Evolutionary conservation across 2,797 vertebrate genomes (phyloP).

Genomic region (Heliangelus exortis): DNA sequence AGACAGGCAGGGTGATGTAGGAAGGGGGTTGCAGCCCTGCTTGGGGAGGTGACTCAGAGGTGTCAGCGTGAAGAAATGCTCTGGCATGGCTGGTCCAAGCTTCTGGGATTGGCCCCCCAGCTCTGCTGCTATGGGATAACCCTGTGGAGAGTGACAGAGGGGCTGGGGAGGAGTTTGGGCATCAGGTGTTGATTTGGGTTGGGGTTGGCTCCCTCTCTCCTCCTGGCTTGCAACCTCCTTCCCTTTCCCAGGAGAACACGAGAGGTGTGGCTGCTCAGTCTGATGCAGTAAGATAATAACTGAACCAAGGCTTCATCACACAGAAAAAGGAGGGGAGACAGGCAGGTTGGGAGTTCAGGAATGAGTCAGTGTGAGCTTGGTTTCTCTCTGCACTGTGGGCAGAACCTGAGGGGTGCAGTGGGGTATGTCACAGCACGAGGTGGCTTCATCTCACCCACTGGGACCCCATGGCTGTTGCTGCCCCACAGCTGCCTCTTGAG

Average conservation of each 20-base stretch:
- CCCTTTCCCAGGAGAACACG: not conserved
- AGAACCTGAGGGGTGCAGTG: fast-evolving
- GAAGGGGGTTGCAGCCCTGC: not conserved
- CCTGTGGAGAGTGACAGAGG: fast-evolving
- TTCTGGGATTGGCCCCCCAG: not conserved
- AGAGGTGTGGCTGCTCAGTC: not conserved
- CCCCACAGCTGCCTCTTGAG: not conserved
- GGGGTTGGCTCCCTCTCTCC: not conserved
- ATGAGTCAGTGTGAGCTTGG: not conserved
- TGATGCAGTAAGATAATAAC: not conserved
- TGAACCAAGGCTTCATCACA: not conserved
- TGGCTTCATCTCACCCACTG: not conserved
- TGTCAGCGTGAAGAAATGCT: not conserved
- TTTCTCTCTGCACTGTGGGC: not conserved
- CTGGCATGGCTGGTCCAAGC: not conserved
- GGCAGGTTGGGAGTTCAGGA: not conserved
- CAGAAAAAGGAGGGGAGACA: not conserved
- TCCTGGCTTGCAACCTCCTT: not conserved
- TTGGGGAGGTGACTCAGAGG: not conserved
- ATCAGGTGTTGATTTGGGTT: fast-evolving
- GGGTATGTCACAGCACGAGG: fast-evolving
- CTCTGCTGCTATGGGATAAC: not conserved
- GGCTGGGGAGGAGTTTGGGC: not conserved
- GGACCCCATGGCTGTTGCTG: not conserved
- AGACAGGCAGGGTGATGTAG: not conserved